Evolutionary conservation across 2,797 vertebrate species (phyloP), one percentile per base, ranked within the genome.

Genomic region (Lindbergichthys nudifrons): DNA sequence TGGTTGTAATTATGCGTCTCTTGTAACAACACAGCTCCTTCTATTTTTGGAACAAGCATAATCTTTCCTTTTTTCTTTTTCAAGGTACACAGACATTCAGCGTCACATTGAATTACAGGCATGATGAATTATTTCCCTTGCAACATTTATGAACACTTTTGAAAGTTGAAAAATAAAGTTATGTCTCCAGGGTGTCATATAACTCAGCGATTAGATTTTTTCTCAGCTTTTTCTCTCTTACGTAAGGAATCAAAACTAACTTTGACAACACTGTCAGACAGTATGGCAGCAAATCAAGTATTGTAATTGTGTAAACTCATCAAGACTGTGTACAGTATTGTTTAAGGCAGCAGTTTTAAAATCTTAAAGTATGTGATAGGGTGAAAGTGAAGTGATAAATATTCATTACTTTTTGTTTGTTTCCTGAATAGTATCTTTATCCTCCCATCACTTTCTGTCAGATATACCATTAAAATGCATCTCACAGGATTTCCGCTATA

Each of bases 41-140:
- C 70, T 87, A 81, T 88, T 90, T 89, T 85, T 76, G 77, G 80
- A 79, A 16, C 2, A 21, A 19, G 30, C 18, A 18, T 63, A 65
- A 14, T 75, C 56, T 62, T 42, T 54, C 52, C 63, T 65, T 15
- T 62, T 70, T 43, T 47, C 18, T 50, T 66, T 82, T 56, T 47
- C 23, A 75, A 70, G 64, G 64, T 65, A 78, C 70, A 63, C 65
- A 76, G 60, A 85, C 56, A 81, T 73, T 80, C 39, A 30, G 9
- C 23, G 46, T 88, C 85, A 83, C 59, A 26, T 81, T 78, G 51
- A 87, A 88, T 91, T 80, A 91, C 82, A 79, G 47, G n/a, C 48
- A 47, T 75, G 75, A 81, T 83, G 71, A 85, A 81, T 81, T 77
- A 72, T 85, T 83, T 80, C 53, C 65, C 60, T 57, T 51, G 19